phyloP scores from a whole-genome alignment of 2,888 invertebrate genomes.

The Himalopsyche kuldschensis region DNA sequence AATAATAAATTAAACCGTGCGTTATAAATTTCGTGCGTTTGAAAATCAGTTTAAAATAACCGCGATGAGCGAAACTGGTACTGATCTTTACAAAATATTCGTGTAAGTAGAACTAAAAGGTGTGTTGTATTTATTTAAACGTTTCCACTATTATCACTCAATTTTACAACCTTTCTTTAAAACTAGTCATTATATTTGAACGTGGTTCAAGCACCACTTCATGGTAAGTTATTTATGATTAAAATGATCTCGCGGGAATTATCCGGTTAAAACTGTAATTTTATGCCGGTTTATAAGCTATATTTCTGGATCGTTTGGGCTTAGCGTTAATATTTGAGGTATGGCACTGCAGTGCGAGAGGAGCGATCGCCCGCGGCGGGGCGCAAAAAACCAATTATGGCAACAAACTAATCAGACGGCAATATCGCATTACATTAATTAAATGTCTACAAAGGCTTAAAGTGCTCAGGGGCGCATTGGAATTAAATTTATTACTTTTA shows the following conservation, averaged over 20 bases:
- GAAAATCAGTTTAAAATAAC: no score
- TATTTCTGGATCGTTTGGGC: background rate
- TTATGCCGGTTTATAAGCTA: background rate
- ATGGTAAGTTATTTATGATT: background rate
- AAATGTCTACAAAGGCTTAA: conserved; percentile 36
- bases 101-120: no score
- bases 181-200: no score
- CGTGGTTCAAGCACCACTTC: no score
- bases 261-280: background rate
- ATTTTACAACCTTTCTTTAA: background rate
- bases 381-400: conserved; percentile 36
- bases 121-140: no score
- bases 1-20: no score
- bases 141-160: background rate
- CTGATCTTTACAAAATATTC: no score
- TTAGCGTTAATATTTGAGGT: background rate
- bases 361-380: conserved; percentile 9
- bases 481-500: background rate
- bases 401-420: conserved; percentile 35
- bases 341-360: background rate
- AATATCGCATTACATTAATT: conserved; percentile 38
- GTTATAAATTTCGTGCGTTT: no score
- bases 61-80: no score
- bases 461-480: conserved; percentile 18
- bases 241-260: background rate